Evolutionary conservation across 2,888 invertebrate species (phyloP).

Genomic region (Amphipyra tragopoginis): DNA sequence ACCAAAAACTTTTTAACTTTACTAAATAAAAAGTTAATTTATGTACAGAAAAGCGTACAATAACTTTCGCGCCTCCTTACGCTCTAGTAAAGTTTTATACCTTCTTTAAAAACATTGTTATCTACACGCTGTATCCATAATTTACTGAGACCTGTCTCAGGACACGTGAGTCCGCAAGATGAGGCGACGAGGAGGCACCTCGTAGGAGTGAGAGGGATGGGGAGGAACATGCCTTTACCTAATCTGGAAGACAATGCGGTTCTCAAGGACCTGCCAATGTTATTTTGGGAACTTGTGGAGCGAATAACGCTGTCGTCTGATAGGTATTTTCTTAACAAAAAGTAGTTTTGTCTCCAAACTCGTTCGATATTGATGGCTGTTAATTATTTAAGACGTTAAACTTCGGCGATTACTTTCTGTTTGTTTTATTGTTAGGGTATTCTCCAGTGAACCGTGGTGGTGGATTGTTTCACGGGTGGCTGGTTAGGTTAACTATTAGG

Average conservation of each 20-base stretch:
- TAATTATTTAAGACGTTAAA: slow-evolving; percentile 42
- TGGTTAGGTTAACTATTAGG: slow-evolving; percentile 48
- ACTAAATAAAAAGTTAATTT: no score
- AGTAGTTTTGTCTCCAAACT: slow-evolving; percentile 47
- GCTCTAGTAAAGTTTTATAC: slow-evolving; percentile 12
- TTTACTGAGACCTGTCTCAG: slow-evolving; percentile 50
- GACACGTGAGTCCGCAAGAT: slow-evolving; percentile 80
- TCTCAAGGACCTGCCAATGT: slow-evolving; percentile 77
- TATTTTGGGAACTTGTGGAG: slow-evolving; percentile 65
- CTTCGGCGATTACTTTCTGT: slow-evolving; percentile 22
- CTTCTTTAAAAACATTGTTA: slow-evolving; percentile 35
- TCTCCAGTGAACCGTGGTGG: slow-evolving; percentile 45
- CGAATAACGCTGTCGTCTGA: slow-evolving; percentile 35
- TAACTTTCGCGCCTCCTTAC: no score
- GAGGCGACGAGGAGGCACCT: slow-evolving; percentile 60
- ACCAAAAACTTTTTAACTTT: no score
- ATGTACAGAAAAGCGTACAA: no score
- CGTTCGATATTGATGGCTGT: slow-evolving; percentile 35
- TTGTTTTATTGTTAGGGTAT: slow-evolving; percentile 26
- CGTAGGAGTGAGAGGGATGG: slow-evolving; percentile 52
- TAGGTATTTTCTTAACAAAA: slow-evolving; percentile 55
- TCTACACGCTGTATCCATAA: slow-evolving; percentile 47
- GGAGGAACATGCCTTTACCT: slow-evolving; percentile 82
- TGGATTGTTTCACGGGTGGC: slow-evolving; percentile 49
- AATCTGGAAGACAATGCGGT: slow-evolving; percentile 87